A percentile compares a stretch with the other conserved stretches of the same genome.
These are phyloP conservation scores for Drosophila truncata DNA, from an alignment of 1,140 invertebrate species.

Conservation along the genomic window DNA sequence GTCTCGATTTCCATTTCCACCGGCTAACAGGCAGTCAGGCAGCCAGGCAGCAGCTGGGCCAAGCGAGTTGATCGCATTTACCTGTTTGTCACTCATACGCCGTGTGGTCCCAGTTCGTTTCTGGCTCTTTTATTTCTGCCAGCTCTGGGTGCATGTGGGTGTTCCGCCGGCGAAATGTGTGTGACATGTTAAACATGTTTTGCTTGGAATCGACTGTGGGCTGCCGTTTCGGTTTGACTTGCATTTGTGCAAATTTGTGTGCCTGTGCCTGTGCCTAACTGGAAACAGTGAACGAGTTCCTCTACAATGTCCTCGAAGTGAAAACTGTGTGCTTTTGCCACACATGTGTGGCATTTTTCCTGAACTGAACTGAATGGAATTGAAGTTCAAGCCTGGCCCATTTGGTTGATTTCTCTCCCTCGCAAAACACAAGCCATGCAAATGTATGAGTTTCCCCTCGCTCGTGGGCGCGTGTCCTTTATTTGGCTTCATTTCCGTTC, in stretches of 20 bases:
- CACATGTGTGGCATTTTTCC: slow-evolving; percentile 28
- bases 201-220: slow-evolving; percentile 29
- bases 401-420: slow-evolving; percentile 20
- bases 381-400: slow-evolving; percentile 29
- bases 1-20: slow-evolving; percentile 62
- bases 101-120: slow-evolving; percentile 48
- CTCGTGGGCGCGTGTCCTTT: slow-evolving; percentile 29
- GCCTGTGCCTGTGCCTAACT: slow-evolving; percentile 28
- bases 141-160: slow-evolving; percentile 34
- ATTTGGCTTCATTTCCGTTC: slow-evolving; percentile 51
- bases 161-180: slow-evolving; percentile 29
- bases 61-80: slow-evolving; percentile 66
- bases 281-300: slow-evolving; percentile 45
- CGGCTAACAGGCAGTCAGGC: slow-evolving; percentile 5
- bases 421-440: slow-evolving; percentile 23
- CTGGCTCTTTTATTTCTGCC: slow-evolving; percentile 19
- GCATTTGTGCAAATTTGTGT: slow-evolving; percentile 48
- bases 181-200: slow-evolving; percentile 76
- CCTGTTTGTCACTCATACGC: slow-evolving; percentile 73
- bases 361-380: slow-evolving; percentile 27
- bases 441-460: slow-evolving; percentile 27
- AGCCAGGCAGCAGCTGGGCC: slow-evolving; percentile 43
- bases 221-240: slow-evolving; percentile 35
- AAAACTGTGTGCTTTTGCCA: slow-evolving; percentile 32
- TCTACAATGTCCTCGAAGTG: slow-evolving; percentile 49